Conservation (phyloP, 2,888 invertebrate species). For the Synanthedon vespiformis region DNA sequence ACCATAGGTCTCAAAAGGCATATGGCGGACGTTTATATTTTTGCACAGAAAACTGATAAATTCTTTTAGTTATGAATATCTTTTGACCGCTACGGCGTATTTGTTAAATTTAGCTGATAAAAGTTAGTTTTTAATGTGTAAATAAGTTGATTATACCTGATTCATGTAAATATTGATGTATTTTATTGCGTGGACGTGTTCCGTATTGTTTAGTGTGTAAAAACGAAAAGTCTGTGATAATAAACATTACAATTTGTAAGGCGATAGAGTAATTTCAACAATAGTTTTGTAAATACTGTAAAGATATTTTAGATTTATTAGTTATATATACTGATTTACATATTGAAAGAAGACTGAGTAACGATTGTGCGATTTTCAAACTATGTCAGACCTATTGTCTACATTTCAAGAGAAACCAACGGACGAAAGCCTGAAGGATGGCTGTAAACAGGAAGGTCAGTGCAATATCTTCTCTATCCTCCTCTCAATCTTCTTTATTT, state of each 20-base stretch:
- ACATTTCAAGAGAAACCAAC: constrained; percentile 62
- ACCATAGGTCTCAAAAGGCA: constrained; percentile 67
- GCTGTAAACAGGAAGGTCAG: constrained; percentile 54
- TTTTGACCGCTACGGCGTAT: constrained; percentile 67
- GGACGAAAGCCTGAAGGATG: constrained; percentile 55
- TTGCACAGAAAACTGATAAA: constrained; percentile 71
- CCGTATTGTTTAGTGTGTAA: constrained; percentile 64
- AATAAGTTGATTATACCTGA: constrained; percentile 67
- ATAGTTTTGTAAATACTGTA: constrained; percentile 67
- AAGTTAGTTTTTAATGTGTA: constrained; percentile 68
- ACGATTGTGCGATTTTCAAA: constrained; percentile 50
- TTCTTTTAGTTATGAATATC: constrained; percentile 70
- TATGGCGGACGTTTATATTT: constrained; percentile 72
- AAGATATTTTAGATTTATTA: constrained; percentile 63
- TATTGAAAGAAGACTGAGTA: constrained; percentile 67
- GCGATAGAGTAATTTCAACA: constrained; percentile 65
- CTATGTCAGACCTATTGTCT: constrained; percentile 67
- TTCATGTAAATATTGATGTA: constrained; percentile 67
- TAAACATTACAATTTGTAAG: constrained; percentile 62
- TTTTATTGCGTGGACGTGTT: constrained; percentile 71
- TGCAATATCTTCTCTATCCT: constrained; percentile 2
- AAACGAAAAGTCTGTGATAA: constrained; percentile 74
- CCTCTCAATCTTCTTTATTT: neutral
- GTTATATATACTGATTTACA: constrained; percentile 40
- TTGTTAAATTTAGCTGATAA: constrained; percentile 68